A percentile compares a stretch with the other conserved stretches of the same genome.
Evolutionary conservation across 1,140 invertebrate species (phyloP).

Genomic region (Homalodisca vitripennis): DNA sequence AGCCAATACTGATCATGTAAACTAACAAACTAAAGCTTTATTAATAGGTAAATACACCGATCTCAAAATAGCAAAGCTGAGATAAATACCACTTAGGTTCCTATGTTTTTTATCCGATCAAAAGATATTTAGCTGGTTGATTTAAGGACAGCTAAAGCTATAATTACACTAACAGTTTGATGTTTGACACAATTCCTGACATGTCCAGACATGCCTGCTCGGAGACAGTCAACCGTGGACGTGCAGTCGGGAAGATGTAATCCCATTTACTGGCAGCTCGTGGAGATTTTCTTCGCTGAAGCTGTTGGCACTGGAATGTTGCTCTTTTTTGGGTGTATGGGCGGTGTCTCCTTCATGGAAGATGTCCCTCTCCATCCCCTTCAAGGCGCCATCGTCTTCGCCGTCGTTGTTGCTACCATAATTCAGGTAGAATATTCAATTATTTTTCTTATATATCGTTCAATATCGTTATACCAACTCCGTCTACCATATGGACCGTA

Average conservation of each 20-base stretch:
- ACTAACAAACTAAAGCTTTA: no score
- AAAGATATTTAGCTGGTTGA: no score
- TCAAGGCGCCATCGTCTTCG: constrained; percentile 39
- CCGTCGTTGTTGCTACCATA: constrained; percentile 37
- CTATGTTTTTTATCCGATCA: no score
- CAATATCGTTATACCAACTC: not conserved
- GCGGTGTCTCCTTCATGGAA: constrained; percentile 8
- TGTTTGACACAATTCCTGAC: no score
- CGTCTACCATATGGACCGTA: not conserved
- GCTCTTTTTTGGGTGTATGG: constrained; percentile 43
- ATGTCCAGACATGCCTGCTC: constrained; percentile 8
- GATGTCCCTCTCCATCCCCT: constrained; percentile 23
- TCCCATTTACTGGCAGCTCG: constrained; percentile 6
- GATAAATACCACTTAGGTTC: no score
- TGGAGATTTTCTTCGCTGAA: constrained; percentile 40
- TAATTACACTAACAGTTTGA: no score
- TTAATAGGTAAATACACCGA: no score
- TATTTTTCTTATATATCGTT: no score
- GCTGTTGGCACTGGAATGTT: constrained; percentile 39
- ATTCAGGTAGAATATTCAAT: constrained; percentile 38
- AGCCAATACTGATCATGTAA: no score
- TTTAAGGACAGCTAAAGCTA: no score
- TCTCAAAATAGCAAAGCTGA: no score
- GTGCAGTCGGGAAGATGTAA: not conserved
- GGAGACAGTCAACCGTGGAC: not conserved